A percentile compares a stretch with the other conserved stretches of the same genome.
These are phyloP conservation scores for Tachyglossus aculeatus DNA, from an alignment of 2,797 vertebrate genomes.

Conservation along the genomic window DNA sequence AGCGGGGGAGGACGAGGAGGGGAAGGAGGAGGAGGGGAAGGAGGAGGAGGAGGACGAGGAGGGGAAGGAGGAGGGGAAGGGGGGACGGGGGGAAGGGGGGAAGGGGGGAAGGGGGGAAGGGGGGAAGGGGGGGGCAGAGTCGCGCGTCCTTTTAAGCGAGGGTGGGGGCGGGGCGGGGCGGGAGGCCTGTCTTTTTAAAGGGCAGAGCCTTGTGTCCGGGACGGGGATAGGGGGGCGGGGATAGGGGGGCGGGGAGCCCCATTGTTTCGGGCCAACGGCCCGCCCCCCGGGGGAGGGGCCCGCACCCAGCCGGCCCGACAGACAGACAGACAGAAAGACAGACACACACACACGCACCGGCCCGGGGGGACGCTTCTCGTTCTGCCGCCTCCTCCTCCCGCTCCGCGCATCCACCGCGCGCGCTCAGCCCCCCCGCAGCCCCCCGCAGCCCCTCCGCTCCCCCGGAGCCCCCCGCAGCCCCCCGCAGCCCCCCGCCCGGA, in stretches of 20 bases:
- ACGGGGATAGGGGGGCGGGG: constrained; percentile 26
- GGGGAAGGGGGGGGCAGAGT: constrained; percentile 14
- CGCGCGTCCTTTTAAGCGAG: not conserved
- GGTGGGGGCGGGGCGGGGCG: not conserved
- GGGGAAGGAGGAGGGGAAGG: constrained; percentile 47
- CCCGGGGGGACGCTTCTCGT: no score
- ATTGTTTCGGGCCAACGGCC: constrained; percentile 50
- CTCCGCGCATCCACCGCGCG: constrained; percentile 35
- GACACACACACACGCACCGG: no score
- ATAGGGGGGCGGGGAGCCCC: constrained; percentile 45
- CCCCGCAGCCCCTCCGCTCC: no score
- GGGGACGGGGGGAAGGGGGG: constrained; percentile 54
- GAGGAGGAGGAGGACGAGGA: constrained; percentile 16
- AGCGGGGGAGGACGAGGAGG: no score
- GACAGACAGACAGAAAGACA: no score
- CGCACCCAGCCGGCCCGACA: no score
- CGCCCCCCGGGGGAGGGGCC: no score
- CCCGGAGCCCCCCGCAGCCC: no score
- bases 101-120: not conserved
- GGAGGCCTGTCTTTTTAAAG: constrained; percentile 73
- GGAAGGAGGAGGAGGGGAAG: no score
- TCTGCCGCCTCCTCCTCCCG: constrained; percentile 31
- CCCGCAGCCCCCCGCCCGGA: no score
- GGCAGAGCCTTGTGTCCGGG: constrained; percentile 56
- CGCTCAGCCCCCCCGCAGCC: no score